Conservation (phyloP, 2,797 vertebrate species). For the Picus viridis region DNA sequence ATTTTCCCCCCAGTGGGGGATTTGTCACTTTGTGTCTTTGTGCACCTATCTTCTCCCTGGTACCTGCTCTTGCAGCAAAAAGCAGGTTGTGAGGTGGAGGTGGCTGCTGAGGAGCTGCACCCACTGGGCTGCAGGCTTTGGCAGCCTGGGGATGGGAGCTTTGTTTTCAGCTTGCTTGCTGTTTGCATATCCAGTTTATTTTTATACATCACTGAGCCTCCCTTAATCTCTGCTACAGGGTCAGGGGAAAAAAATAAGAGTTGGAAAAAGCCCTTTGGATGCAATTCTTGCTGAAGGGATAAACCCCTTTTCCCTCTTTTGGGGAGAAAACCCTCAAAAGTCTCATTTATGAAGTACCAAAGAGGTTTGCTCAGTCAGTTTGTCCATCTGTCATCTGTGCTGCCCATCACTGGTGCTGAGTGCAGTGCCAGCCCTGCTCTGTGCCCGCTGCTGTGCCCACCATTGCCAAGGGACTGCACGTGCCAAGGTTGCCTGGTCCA, state of each 20-base stretch:
- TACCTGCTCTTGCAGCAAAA: background rate
- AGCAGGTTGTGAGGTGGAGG: background rate
- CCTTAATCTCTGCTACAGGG: slow-evolving; percentile 21
- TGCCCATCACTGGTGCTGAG: background rate
- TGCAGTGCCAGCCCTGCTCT: background rate
- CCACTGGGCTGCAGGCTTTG: background rate
- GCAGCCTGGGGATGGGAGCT: background rate
- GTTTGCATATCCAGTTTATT: slow-evolving; percentile 13
- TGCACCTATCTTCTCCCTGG: background rate
- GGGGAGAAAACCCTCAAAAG: too few species aligned
- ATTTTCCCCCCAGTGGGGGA: background rate
- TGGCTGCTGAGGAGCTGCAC: background rate
- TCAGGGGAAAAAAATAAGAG: background rate
- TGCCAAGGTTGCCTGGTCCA: background rate
- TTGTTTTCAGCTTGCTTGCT: background rate
- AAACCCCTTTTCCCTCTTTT: slow-evolving; percentile 21
- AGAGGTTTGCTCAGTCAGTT: background rate
- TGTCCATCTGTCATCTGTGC: background rate
- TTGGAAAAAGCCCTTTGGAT: slow-evolving; percentile 3
- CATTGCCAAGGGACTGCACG: background rate
- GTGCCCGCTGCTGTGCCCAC: background rate
- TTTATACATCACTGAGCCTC: slow-evolving; percentile 14
- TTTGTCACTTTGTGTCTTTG: background rate
- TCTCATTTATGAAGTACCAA: background rate
- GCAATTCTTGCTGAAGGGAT: slow-evolving; percentile 14